Base-by-base conservation (phyloP, 2,113 vertebrate species). In the Triplophysa siluroides region DNA sequence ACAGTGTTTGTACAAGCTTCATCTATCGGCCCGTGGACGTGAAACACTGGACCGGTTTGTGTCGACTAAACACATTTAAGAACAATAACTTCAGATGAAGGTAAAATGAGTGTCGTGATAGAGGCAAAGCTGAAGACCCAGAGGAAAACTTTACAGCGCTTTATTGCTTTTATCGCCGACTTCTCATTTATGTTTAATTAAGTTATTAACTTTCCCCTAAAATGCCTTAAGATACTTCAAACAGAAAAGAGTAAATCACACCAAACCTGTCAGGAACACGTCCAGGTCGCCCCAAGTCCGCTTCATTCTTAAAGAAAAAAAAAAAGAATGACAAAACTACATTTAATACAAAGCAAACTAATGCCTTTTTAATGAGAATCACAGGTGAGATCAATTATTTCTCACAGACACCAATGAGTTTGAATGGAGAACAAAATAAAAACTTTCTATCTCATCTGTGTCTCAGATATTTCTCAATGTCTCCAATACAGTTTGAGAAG, bases 61-160 rank as follows among this genome's bases (percentile, higher is more conserved):
- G 73, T 24, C 62, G 41, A 75, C 73, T 75, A 45, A 61, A 75
- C 72, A 75, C 56, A 26, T 75, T 62, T 75, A 26, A 47, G 38
- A 47, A 63, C 60, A 50, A 63, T 63, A 75, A 63, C 73, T 63
- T 63, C 14, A 29, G 19, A 62, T n/a, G 58, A 75, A 23, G 54
- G 58, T 26, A 60, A 41, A 23, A 33, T 41, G 19, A 8, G 19
- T 19, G 9, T 61, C 7, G 8, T 38, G 33, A 62, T 2, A 62
- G 2, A 1, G 45, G 0, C 24, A 21, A 62, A 62, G 58, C 72
- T 19, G 38, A 23, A 62, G 21, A 26, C 72, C 43, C 73, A 47
- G 58, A 63, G 73, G 60, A 47, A 38, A 75, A 75, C 14, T 61
- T 29, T 75, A 75, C 47, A 63, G 58, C 72, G 16, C 54, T 58